Percentiles rank a stretch among this genome's conserved stretches.
These are phyloP conservation scores for Heteropelma amictum DNA, from an alignment of 2,888 invertebrate genomes.

Conservation along the genomic window DNA sequence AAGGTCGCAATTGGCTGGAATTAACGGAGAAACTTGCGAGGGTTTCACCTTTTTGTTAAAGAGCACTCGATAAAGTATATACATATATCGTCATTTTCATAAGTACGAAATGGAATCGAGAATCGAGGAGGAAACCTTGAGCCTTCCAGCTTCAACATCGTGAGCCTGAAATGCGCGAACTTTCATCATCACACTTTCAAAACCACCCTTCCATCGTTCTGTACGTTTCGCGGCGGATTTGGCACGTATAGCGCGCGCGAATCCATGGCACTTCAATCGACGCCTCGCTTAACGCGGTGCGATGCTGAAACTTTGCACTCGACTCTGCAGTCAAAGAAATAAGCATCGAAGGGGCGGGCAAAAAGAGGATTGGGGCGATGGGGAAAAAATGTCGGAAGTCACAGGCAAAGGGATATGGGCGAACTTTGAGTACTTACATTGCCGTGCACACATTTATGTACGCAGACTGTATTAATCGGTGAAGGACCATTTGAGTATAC, in stretches of 20 bases:
- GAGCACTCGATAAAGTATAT: too few relatives aligned
- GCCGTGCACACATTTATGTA: background rate
- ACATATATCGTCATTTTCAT: too few relatives aligned
- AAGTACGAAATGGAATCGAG: too few relatives aligned
- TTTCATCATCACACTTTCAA: constrained; percentile 17
- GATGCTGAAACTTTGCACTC: constrained; percentile 48
- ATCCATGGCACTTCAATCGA: constrained; percentile 39
- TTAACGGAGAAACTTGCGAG: too few relatives aligned
- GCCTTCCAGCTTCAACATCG: too few relatives aligned
- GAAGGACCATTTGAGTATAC: constrained; percentile 11
- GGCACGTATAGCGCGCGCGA: constrained; percentile 21
- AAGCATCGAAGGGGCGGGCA: constrained; percentile 9
- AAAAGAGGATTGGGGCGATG: too few relatives aligned
- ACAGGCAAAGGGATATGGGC: too few relatives aligned
- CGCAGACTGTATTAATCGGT: constrained; percentile 33
- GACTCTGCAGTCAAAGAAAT: constrained; percentile 39
- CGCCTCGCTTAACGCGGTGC: constrained; percentile 19
- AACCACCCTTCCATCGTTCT: background rate
- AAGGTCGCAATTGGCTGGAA: too few relatives aligned
- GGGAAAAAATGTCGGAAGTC: too few relatives aligned
- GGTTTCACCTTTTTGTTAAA: too few relatives aligned
- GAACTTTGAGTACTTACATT: background rate
- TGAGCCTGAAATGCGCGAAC: constrained; percentile 5
- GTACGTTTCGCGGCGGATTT: constrained; percentile 18
- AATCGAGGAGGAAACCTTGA: too few relatives aligned